A percentile compares a stretch with the other conserved stretches of the same genome.
Conservation (phyloP, 2,113 vertebrate species). For the Perca fluviatilis region DNA sequence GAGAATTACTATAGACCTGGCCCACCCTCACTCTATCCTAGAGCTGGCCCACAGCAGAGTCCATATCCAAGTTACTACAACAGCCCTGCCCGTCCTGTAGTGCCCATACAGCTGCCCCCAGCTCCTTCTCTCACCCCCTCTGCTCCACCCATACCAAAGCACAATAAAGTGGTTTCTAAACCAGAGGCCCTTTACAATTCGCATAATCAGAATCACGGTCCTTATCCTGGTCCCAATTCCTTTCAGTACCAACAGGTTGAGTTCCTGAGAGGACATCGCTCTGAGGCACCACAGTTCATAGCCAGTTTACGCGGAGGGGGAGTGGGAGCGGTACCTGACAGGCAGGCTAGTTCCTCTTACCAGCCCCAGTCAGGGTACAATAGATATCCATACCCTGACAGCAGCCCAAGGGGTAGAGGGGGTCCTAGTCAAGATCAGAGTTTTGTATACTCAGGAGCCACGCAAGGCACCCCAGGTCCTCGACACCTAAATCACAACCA, state of each 20-base stretch:
- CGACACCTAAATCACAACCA: slow-evolving; percentile 52
- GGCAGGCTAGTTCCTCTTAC: slow-evolving; percentile 17
- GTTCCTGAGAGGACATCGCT: slow-evolving; percentile 80
- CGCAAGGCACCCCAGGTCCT: slow-evolving; percentile 21
- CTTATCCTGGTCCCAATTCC: slow-evolving; percentile 18
- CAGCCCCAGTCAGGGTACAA: slow-evolving; percentile 48
- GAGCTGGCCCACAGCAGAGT: slow-evolving; percentile 41
- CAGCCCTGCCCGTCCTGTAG: slow-evolving; percentile 34
- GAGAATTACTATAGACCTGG: slow-evolving; percentile 52
- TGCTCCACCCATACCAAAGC: slow-evolving; percentile 44
- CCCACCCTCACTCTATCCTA: slow-evolving; percentile 19
- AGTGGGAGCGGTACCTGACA: background rate
- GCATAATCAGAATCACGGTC: background rate
- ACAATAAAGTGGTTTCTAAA: background rate
- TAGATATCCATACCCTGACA: slow-evolving; percentile 48
- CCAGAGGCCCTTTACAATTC: slow-evolving; percentile 27
- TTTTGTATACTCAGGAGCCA: slow-evolving; percentile 30
- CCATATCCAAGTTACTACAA: slow-evolving; percentile 52
- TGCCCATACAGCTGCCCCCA: slow-evolving; percentile 2
- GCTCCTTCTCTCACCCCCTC: slow-evolving; percentile 29
- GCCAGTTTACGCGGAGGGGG: slow-evolving; percentile 13
- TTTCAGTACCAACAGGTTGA: slow-evolving; percentile 80
- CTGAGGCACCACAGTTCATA: slow-evolving; percentile 77
- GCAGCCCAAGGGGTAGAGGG: slow-evolving; percentile 49
- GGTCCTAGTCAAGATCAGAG: slow-evolving; percentile 29